Base-by-base conservation (phyloP, 2,888 invertebrate species). In the Eupeodes latifasciatus region DNA sequence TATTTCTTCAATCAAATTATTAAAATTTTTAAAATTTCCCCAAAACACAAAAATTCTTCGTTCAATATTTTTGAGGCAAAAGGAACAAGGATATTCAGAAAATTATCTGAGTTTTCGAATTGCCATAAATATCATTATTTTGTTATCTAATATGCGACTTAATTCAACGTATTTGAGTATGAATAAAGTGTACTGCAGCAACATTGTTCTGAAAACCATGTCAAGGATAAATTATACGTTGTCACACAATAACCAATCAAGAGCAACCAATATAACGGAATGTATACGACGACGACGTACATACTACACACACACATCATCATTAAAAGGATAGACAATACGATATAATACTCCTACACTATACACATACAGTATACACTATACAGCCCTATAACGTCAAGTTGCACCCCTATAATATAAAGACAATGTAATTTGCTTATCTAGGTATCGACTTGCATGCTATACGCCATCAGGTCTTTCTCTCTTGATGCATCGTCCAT, bases 161-260 rank as follows among this genome's bases (percentile, higher is more conserved):
- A 9, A 10, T 11, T 7, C 5, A 40, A 9, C 0, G 9, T 19
- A 27, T 55, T 3, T 16, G 53, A 16, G 53, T 55, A 16, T n/a
- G 1, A 19, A 19, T 19, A 16, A 12, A 51, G 14, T 12, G 9
- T 40, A 19, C 4, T 9, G 11, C n/a, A 40, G 40, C 16, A 9
- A 12, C 11, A 4, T 47, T 64, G 64, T 64, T 27, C 57, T 19
- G 5, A 64, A 76, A 87, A 87, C 66, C 83, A 72, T 87, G 83
- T 87, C 87, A 87, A 87, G 87, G 87, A 87, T 83, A 87, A 76
- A 87, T 87, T 80, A 82, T 82, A 71, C 71, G 47, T 76, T 83
- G 83, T 83, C 80, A 80, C 76, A 83, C 83, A 87, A 87, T 82
- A 72, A 87, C 83, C 67, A 82, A 83, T 83, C 83, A 82, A 72